A percentile compares a stretch with the other conserved stretches of the same genome.
Conservation (phyloP, 2,113 vertebrate genomes). For the Illadopsis cleaveri region DNA sequence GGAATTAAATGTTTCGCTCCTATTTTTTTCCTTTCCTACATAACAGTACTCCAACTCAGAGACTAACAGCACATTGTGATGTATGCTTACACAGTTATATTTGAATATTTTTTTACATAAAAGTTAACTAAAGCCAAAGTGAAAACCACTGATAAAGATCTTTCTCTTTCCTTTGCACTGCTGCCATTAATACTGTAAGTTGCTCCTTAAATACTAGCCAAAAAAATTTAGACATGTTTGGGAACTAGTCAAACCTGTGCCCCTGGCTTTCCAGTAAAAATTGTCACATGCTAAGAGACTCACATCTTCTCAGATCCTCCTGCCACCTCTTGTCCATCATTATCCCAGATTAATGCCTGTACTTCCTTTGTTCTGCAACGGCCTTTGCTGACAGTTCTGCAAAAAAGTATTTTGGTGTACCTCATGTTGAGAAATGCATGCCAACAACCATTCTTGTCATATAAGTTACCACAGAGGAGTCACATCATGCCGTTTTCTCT, state of each 20-base stretch:
- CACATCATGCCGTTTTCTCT: not conserved
- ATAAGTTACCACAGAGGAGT: not conserved
- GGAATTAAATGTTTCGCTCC: not conserved
- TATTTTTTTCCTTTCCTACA: not conserved
- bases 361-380: not conserved
- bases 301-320: not conserved
- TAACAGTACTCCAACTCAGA: not conserved
- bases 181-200: not conserved
- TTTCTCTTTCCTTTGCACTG: slow-evolving; percentile 1
- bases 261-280: slow-evolving; percentile 44
- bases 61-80: not conserved
- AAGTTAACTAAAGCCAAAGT: not conserved
- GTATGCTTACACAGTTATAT: not conserved
- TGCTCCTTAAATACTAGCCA: not conserved
- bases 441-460: not conserved
- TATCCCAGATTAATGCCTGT: slow-evolving; percentile 14
- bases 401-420: not conserved
- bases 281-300: slow-evolving; percentile 15
- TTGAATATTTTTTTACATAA: not conserved
- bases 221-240: not conserved
- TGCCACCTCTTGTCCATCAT: not conserved
- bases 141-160: not conserved
- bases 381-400: not conserved
- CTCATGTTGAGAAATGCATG: not conserved
- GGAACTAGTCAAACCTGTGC: slow-evolving; percentile 45